Evolutionary conservation across 2,888 invertebrate species (phyloP).

Genomic region (Agapostemon virescens): DNA sequence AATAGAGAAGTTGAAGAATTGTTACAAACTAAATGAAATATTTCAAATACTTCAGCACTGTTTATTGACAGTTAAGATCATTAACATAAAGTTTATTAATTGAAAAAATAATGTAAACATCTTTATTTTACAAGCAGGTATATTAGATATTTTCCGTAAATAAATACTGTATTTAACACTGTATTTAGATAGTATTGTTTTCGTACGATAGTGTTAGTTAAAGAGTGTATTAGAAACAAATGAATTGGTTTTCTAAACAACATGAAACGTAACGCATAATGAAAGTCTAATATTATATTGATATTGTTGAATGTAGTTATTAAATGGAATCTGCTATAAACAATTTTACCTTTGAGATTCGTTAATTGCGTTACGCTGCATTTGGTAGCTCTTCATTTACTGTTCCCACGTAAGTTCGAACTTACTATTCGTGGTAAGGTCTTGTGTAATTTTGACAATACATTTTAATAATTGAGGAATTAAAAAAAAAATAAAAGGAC

Average conservation of each 20-base stretch:
- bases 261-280: conserved; percentile 5
- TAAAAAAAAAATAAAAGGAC: neutral
- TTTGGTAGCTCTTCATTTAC: conserved; percentile 69
- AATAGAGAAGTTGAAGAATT: neutral
- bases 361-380: conserved; percentile 61
- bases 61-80: neutral
- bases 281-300: conserved; percentile 8
- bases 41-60: neutral
- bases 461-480: neutral
- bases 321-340: conserved; percentile 38
- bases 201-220: neutral
- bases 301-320: neutral
- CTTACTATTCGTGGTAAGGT: conserved; percentile 37
- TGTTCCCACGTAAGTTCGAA: conserved; percentile 35
- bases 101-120: neutral
- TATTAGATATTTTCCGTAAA: neutral
- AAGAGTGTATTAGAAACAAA: too few species aligned
- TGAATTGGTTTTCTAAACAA: neutral
- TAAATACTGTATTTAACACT: conserved; percentile 11
- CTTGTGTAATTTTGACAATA: neutral
- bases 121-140: conserved; percentile 15
- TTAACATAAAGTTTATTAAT: neutral
- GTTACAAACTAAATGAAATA: neutral
- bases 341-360: conserved; percentile 63
- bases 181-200: neutral